phyloP scores from a whole-genome alignment of 1,140 invertebrate species.

The Cherax quadricarinatus region DNA sequence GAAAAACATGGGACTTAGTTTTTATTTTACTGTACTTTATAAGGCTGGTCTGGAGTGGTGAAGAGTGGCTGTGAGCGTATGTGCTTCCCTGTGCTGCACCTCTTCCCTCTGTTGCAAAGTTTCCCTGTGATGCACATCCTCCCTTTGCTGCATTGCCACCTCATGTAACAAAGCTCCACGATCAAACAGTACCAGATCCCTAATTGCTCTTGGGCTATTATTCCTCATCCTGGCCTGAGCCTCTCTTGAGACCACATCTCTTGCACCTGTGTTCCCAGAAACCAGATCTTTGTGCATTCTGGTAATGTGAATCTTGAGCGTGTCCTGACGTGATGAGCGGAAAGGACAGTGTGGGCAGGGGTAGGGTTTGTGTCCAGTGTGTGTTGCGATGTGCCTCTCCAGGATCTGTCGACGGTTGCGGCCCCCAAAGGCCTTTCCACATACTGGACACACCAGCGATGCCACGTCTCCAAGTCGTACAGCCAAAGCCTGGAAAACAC shows the following conservation, averaged over 20 bases:
- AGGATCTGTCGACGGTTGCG: conserved; percentile 73
- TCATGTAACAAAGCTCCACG: conserved; percentile 38
- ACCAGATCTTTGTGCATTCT: conserved; percentile 60
- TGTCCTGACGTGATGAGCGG: conserved; percentile 66
- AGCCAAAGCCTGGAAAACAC: conserved; percentile 69
- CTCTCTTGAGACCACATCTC: conserved; percentile 1
- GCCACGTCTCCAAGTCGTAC: conserved; percentile 66
- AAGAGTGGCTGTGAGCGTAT: conserved; percentile 36
- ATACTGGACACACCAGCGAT: conserved; percentile 68
- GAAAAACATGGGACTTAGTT: conserved; percentile 1
- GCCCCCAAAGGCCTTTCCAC: conserved; percentile 71
- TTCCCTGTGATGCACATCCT: conserved; percentile 31
- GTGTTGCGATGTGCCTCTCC: conserved; percentile 86
- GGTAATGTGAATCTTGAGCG: conserved; percentile 60
- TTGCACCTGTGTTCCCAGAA: conserved; percentile 6
- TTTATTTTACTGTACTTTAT: not conserved
- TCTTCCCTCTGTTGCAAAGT: conserved; percentile 39
- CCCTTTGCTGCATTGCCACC: not conserved
- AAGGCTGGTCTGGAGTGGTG: conserved; percentile 33
- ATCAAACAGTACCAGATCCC: conserved; percentile 55
- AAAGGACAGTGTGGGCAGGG: conserved; percentile 78
- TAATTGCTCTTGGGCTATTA: conserved; percentile 45
- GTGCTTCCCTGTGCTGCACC: conserved; percentile 11
- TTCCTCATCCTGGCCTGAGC: conserved; percentile 39
- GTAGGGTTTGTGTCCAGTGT: conserved; percentile 84